A percentile compares a stretch with the other conserved stretches of the same genome.
These are phyloP conservation scores for Portevinia maculata DNA, from an alignment of 2,888 invertebrate genomes.

Conservation along the genomic window DNA sequence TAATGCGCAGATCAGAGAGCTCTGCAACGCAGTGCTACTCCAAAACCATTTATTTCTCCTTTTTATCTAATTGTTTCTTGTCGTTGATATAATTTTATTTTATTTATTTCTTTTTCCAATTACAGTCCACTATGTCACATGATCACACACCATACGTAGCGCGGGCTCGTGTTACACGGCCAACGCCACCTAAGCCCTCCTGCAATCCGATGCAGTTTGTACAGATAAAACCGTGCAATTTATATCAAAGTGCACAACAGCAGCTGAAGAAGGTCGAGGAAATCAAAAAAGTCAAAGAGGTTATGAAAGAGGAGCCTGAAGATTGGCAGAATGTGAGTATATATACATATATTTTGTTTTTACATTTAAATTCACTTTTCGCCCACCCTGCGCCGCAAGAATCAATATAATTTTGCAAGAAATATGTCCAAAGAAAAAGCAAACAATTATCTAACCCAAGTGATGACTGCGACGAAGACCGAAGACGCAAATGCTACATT, in stretches of 20 bases:
- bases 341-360: conserved; percentile 17
- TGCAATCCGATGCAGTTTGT: conserved; percentile 95
- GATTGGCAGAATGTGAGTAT: conserved; percentile 95
- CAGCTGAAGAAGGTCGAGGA: conserved; percentile 93
- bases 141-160: conserved; percentile 82
- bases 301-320: conserved; percentile 92
- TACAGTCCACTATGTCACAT: conserved; percentile 81
- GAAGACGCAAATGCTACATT: conserved; percentile 7
- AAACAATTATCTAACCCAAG: conserved; percentile 44
- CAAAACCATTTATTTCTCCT: conserved; percentile 18
- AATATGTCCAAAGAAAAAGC: conserved; percentile 19
- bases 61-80: conserved; percentile 42
- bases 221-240: conserved; percentile 93
- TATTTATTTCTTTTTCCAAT: conserved; percentile 54
- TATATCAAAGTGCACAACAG: conserved; percentile 92
- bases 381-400: not conserved
- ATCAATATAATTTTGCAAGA: conserved; percentile 21
- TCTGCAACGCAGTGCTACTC: not conserved
- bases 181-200: conserved; percentile 92
- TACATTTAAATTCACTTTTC: conserved; percentile 7
- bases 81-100: conserved; percentile 11
- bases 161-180: conserved; percentile 86
- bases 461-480: conserved; percentile 11
- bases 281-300: conserved; percentile 91
- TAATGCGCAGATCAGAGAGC: not conserved